Evolutionary conservation across 2,888 invertebrate species (phyloP), one percentile per base, ranked within the genome.

Genomic region (Caenorhabditis panamensis): DNA sequence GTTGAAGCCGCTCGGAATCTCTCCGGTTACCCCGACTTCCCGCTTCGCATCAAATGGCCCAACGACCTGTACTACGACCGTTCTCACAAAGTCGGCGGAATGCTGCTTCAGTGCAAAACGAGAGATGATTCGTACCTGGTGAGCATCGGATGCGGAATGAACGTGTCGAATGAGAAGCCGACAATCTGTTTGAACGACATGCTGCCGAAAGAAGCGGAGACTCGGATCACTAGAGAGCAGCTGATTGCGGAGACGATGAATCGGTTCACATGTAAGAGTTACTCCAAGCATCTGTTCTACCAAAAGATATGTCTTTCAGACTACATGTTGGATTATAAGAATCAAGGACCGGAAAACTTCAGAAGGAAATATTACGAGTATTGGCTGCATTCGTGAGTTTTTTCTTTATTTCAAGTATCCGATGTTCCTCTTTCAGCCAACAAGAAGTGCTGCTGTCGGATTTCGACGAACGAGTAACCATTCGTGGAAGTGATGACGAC

Each of bases 11-110:
- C 97, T 2, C 94, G 94, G 26, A 80, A 69, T 22, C 63, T 87
- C 13, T 82, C 82, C 9, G 83, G 83, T 6, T 84, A 87, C 22
- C 83, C 92, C 91, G 90, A 92, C 22, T 85, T 92, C 26, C 90
- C 92, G 89, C 91, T 94, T 82, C 94, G 94, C 88, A 93, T 98
- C 86, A 98, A 98, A 92, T 98, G 98, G 98, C 98, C 98, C 13
- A 98, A 98, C 92, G 98, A 98, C 92, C 94, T 98, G 80, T 97
- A 97, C 92, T 92, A 94, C 77, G 94, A 95, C 64, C 93, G 94
- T 31, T 93, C 93, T 18, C 93, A 94, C 24, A 98, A 98, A 93
- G 73, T 86, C 18, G 97, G 97, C 51, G 97, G 98, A 31, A 93
- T 96, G 36, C 92, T 96, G n/a, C 94, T 95, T 2, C 94, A 93